A percentile compares a stretch with the other conserved stretches of the same genome.
phyloP scores from a whole-genome alignment of 1,140 invertebrate genomes.

The Mizuhopecten yessoensis region DNA sequence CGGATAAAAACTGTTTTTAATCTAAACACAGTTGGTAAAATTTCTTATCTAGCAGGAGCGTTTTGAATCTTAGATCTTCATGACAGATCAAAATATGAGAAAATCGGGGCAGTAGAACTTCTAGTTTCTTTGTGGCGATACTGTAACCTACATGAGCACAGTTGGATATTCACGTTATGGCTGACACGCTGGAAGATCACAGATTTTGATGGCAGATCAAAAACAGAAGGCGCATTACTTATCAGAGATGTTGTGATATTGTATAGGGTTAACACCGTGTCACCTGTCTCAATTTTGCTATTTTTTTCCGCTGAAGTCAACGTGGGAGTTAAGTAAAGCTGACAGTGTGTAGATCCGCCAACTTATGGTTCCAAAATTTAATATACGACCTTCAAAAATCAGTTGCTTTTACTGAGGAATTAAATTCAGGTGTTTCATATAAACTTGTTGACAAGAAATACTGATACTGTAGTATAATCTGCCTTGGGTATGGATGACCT shows the following conservation, averaged over 20 bases:
- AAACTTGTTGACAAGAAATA: too few relatives aligned
- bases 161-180: background rate
- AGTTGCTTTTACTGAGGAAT: too few relatives aligned
- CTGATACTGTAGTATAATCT: too few relatives aligned
- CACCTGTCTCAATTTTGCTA: background rate
- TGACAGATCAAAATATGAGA: conserved; percentile 11
- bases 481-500: too few relatives aligned
- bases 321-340: too few relatives aligned
- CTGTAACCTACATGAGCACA: background rate
- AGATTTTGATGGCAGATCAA: background rate
- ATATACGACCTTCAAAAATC: too few relatives aligned
- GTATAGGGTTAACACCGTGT: background rate
- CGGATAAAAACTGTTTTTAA: background rate
- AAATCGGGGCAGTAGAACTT: background rate
- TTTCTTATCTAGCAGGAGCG: background rate
- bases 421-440: too few relatives aligned
- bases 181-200: background rate
- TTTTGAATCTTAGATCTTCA: background rate
- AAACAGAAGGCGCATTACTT: background rate
- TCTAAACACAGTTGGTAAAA: background rate
- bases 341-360: too few relatives aligned
- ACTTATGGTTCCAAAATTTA: too few relatives aligned
- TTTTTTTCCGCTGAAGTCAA: background rate
- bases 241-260: conserved; percentile 3
- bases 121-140: background rate